Base-by-base conservation (phyloP, 2,113 vertebrate genomes). In the Galeopterus variegatus region DNA sequence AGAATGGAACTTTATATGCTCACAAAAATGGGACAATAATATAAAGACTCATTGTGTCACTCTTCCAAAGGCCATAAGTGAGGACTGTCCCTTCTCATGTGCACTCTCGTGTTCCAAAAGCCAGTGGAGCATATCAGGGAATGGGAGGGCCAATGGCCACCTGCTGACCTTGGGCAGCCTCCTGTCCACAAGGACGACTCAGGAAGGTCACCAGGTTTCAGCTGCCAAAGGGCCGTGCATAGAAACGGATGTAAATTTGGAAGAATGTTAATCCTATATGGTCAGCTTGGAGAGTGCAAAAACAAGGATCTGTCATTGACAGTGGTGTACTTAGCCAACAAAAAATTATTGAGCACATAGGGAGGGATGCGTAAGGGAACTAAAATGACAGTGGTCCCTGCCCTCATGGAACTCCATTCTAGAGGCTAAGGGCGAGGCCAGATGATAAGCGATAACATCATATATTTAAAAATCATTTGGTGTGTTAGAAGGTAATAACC, bases 181-280 rank as follows among this genome's bases (percentile, higher is more conserved):
- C 41, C 41, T 41, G 41, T 41, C 41, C 4, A 41, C 3, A 41
- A 41, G 41, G 4, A 41, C 41, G 41, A 41, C 41, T 41, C 41
- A 41, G 41, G 41, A 36, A 26, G 8, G 54, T 62, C 28, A 31
- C 21, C 9, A 52, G 41, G 14, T 62, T 18, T 85, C 58, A 28
- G 17, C 19, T 36, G 62, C 18, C 0, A 26, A 19, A 0, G 36
- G 8, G 23, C n/a, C 1, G 41, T 41, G 48, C 19, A 8, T 4
- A 54, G 21, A 65, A 82, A 56, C 31, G 8, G 33, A 91, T 36
- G 36, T 23, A 36, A n/a, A 14, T 52, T 33, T 56, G 23, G 48
- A 91, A 3, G 41, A 70, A 45, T 15, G 33, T 33, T 41, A 52
- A 41, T 54, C 50, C 45, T 56, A 33, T 0, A 26, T 24, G 33